phyloP scores from a whole-genome alignment of 1,140 invertebrate species.

The Telenomus remus region DNA sequence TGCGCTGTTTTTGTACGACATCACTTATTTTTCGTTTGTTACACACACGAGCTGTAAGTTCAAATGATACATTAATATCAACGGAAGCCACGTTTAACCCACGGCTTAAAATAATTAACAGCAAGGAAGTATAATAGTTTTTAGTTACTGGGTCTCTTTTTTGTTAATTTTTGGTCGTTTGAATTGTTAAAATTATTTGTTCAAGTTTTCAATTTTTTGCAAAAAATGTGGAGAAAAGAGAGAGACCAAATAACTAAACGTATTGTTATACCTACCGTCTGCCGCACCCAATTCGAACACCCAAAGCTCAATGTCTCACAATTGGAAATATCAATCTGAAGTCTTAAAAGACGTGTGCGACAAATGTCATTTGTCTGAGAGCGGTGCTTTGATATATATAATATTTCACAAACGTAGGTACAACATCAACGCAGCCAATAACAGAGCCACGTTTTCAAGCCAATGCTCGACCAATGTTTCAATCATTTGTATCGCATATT shows the following conservation, averaged over 20 bases:
- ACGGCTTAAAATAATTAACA: conserved; percentile 64
- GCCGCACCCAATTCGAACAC: conserved; percentile 65
- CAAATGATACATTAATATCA: conserved; percentile 75
- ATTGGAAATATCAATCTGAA: conserved; percentile 74
- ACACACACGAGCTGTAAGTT: conserved; percentile 73
- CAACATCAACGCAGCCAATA: conserved; percentile 68
- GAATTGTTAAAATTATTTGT: no score
- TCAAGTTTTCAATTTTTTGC: not conserved
- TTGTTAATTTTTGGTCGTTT: not conserved
- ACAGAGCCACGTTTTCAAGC: conserved; percentile 72
- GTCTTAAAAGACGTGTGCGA: conserved; percentile 70
- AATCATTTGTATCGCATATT: conserved; percentile 73
- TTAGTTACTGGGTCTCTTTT: conserved; percentile 70
- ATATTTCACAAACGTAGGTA: conserved; percentile 74
- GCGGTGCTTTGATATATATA: conserved; percentile 73
- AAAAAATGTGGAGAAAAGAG: conserved; percentile 1
- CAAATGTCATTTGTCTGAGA: conserved; percentile 70
- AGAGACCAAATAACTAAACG: conserved; percentile 73
- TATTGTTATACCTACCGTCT: conserved; percentile 74
- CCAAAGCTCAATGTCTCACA: conserved; percentile 70
- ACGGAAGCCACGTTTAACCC: conserved; percentile 65
- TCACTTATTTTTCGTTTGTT: conserved; percentile 69
- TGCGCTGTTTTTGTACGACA: conserved; percentile 72
- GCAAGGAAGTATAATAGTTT: conserved; percentile 60
- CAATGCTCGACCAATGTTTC: conserved; percentile 69